Evolutionary conservation across 2,888 invertebrate species (phyloP), one percentile per base, ranked within the genome.

Genomic region (Aphodius granarius): DNA sequence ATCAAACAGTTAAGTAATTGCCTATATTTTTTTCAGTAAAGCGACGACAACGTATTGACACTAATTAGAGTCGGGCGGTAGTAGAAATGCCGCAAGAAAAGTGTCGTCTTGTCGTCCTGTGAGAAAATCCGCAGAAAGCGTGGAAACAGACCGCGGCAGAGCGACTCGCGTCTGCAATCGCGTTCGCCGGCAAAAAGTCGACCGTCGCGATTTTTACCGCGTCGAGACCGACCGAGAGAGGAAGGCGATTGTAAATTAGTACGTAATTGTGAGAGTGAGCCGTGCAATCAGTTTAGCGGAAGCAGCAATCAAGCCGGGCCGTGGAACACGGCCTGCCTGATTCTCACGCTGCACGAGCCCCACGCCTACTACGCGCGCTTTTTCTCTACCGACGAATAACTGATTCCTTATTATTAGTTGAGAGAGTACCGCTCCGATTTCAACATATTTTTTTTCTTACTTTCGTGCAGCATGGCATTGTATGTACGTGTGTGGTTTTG

Each of bases 281-380:
- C 79, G 82, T 79, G 81, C 83, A 82, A 82, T 83, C 83, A 82
- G 82, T 83, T n/a, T 83, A 84, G 84, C 86, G 86, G 86, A 86
- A 86, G 85, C 84, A 82, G 83, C 83, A 85, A 85, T 85, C 85
- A 85, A 84, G 75, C 84, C 80, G 81, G 82, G 81, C 83, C 82
- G 81, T 81, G 82, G 82, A 78, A 79, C 81, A 81, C 83, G 82
- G 81, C 79, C 83, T 81, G 82, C 82, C 83, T 80, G 85, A 84
- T 86, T 86, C 86, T 86, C 86, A 86, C 86, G 86, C 81, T 86
- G 84, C 85, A 85, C 85, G 85, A 85, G 85, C 85, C 84, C 84
- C 84, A 84, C 86, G 85, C 86, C 85, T 83, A 83, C 84, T 82
- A 65, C 43, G 71, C 43, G 43, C 43, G 43, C 43, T 13, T 43